phyloP scores from a whole-genome alignment of 2,888 invertebrate species.

The Ochropleura plecta region DNA sequence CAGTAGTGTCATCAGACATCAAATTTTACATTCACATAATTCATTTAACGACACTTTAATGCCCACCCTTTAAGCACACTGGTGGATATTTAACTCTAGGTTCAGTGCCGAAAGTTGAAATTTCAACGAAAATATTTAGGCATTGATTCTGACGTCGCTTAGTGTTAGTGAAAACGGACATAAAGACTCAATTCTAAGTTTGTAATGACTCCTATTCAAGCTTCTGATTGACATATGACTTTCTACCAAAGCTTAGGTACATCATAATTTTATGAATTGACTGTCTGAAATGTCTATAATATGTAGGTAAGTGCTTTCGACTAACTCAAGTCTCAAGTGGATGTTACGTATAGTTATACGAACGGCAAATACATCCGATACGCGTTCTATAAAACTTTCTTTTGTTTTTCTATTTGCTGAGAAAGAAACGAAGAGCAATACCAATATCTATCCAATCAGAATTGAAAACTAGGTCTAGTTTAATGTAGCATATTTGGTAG shows the following conservation, averaged over 20 bases:
- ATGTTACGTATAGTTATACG: conserved; percentile 53
- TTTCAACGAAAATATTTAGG: background rate
- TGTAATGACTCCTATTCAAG: conserved; percentile 28
- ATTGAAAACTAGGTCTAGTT: background rate
- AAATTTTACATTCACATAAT: background rate
- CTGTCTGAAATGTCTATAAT: conserved; percentile 27
- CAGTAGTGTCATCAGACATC: background rate
- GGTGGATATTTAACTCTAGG: background rate
- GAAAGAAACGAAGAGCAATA: conserved; percentile 30
- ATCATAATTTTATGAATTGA: conserved; percentile 18
- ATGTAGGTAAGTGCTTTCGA: conserved; percentile 51
- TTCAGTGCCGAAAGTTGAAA: background rate
- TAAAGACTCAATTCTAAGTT: background rate
- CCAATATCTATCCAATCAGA: conserved; percentile 20
- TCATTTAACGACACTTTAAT: background rate
- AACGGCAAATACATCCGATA: conserved; percentile 66
- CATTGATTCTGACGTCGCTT: background rate
- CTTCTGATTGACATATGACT: too few relatives aligned
- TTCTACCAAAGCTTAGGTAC: conserved; percentile 22
- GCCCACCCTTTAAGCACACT: background rate
- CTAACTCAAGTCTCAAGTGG: conserved; percentile 62
- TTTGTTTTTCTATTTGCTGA: conserved; percentile 56
- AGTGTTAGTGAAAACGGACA: background rate
- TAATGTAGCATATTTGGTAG: background rate
- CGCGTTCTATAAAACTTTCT: conserved; percentile 69